A percentile compares a stretch with the other conserved stretches of the same genome.
These are phyloP conservation scores for zebrafish (Danio rerio) DNA, from an alignment of 2,113 vertebrate genomes.

Conservation along the genomic window GRCz12tu NC_133195.1:27506501-27507000, in stretches of 20 bases:
- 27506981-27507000: too few relatives aligned
- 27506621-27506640: slow-evolving; percentile 34
- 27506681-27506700: background rate
- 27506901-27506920: slow-evolving; percentile 6
- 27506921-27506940: background rate
- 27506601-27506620: slow-evolving; percentile 41
- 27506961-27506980: too few relatives aligned
- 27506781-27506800: slow-evolving; percentile 27
- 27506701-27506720: background rate
- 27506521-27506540: background rate
- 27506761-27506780: slow-evolving; percentile 16
- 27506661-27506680: slow-evolving; percentile 40
- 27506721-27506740: background rate
- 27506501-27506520: too few relatives aligned
- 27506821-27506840: background rate
- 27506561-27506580: slow-evolving; percentile 44
- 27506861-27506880: background rate
- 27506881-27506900: background rate
- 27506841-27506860: slow-evolving; percentile 6
- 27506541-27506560: slow-evolving; percentile 51
- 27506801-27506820: background rate
- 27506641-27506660: slow-evolving; percentile 41
- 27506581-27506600: slow-evolving; percentile 31
- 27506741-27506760: slow-evolving; percentile 39
- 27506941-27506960: background rate